phyloP scores from a whole-genome alignment of 2,888 invertebrate genomes.

The Tuta absoluta region DNA sequence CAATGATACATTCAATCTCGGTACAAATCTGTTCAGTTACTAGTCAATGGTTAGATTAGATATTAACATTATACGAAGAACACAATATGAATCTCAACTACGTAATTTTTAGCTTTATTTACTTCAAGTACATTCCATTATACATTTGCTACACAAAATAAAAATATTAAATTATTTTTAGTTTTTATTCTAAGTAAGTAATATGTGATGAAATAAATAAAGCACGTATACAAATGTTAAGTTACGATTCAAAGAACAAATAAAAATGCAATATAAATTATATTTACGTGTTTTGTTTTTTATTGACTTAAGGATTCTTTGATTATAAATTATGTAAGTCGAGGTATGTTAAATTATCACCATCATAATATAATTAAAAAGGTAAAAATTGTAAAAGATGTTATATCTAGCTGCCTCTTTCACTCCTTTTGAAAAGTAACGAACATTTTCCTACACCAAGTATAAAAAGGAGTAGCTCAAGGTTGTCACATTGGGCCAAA shows the following conservation, averaged over 20 bases:
- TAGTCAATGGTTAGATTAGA: constrained; percentile 29
- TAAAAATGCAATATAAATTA: constrained; percentile 11
- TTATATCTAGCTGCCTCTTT: no score
- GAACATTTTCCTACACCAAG: no score
- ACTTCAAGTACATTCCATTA: constrained; percentile 25
- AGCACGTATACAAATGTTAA: not conserved
- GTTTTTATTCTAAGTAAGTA: not conserved
- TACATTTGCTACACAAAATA: not conserved
- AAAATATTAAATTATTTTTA: not conserved
- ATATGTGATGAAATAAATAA: not conserved
- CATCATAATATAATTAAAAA: no score
- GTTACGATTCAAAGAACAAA: constrained; percentile 4
- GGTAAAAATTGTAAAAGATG: no score
- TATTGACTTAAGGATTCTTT: not conserved
- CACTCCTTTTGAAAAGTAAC: not conserved
- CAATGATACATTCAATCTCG: not conserved
- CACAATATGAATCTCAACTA: constrained; percentile 28
- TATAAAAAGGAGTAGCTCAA: no score
- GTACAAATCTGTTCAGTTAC: constrained; percentile 21
- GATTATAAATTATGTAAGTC: not conserved
- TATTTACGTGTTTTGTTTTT: not conserved
- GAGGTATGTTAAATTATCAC: not conserved
- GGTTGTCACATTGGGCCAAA: no score
- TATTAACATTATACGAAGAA: not conserved
- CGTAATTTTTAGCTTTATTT: not conserved